These are phyloP conservation scores for Plestiodon gilberti DNA, from an alignment of 2,113 vertebrate genomes.

Conservation along the genomic window DNA sequence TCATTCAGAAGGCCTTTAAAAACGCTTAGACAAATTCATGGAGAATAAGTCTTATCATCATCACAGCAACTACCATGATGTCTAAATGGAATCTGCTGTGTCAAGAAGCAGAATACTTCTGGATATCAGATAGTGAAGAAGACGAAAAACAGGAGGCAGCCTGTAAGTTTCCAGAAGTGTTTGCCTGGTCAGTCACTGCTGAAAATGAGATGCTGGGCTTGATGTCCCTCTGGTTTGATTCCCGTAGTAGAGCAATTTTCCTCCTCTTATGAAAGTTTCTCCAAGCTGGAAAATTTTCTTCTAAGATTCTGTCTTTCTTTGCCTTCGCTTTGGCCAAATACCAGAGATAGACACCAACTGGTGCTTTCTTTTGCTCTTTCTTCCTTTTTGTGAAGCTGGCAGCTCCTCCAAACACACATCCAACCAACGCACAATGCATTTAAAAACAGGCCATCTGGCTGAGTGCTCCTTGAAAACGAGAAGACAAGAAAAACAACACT, in stretches of 20 bases:
- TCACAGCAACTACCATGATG: neutral
- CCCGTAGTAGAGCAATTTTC: neutral
- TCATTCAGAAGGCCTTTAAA: neutral
- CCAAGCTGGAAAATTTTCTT: constrained; percentile 67
- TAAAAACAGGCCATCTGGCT: constrained; percentile 76
- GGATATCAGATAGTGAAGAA: neutral
- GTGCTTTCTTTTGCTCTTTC: constrained; percentile 76
- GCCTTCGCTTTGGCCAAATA: constrained; percentile 70
- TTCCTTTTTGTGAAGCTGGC: constrained; percentile 75
- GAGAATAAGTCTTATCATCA: neutral
- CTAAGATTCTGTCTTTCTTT: constrained; percentile 65
- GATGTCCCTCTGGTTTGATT: neutral
- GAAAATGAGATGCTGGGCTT: no score
- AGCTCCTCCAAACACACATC: constrained; percentile 76
- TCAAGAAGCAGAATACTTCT: neutral
- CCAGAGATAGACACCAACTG: constrained; percentile 76
- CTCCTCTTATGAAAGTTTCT: constrained; percentile 59
- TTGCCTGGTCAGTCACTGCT: neutral
- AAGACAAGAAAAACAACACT: constrained; percentile 77
- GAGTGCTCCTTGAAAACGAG: constrained; percentile 73
- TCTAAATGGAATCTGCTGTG: neutral
- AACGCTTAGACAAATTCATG: neutral
- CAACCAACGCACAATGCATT: constrained; percentile 77
- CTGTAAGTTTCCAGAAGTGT: neutral
- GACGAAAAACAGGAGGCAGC: neutral